A percentile compares a stretch with the other conserved stretches of the same genome.
phyloP scores from a whole-genome alignment of 2,113 vertebrate species.

The Chlorocebus sabaeus region DNA sequence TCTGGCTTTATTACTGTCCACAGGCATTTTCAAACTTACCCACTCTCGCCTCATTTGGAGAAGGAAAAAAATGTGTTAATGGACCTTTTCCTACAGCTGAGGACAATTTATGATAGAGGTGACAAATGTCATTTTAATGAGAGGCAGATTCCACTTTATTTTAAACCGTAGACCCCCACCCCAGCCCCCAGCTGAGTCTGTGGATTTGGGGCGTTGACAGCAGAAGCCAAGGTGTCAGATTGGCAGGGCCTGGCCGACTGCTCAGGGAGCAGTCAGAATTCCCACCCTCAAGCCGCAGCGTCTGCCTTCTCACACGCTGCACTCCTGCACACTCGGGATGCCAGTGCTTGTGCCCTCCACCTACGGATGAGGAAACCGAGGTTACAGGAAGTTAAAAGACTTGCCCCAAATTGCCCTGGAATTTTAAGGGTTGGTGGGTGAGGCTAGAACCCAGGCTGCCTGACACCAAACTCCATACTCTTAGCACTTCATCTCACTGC shows the following conservation, averaged over 20 bases:
- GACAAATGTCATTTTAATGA: conserved; percentile 78
- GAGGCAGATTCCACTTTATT: conserved; percentile 59
- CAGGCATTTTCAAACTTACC: conserved; percentile 65
- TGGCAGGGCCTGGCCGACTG: neutral
- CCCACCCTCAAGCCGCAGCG: accelerated
- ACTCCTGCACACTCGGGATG: too few relatives aligned
- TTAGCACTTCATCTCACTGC: neutral
- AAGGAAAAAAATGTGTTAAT: conserved; percentile 73
- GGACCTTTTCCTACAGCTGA: conserved; percentile 74
- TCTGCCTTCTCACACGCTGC: too few relatives aligned
- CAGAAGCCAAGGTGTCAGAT: neutral
- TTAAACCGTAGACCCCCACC: neutral
- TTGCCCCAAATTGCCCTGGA: neutral
- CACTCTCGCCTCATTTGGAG: conserved; percentile 70
- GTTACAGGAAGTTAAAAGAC: neutral
- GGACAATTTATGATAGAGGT: conserved; percentile 71
- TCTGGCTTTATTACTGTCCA: conserved; percentile 42
- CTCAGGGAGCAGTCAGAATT: too few relatives aligned
- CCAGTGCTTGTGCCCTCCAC: neutral
- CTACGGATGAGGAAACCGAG: neutral
- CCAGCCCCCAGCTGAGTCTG: neutral
- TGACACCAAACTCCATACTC: neutral
- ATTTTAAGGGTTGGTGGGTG: neutral
- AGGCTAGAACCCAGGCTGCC: neutral
- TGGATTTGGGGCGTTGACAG: neutral